Evolutionary conservation across 1,140 invertebrate species (phyloP).

Genomic region (Drosophila melanogaster): DNA sequence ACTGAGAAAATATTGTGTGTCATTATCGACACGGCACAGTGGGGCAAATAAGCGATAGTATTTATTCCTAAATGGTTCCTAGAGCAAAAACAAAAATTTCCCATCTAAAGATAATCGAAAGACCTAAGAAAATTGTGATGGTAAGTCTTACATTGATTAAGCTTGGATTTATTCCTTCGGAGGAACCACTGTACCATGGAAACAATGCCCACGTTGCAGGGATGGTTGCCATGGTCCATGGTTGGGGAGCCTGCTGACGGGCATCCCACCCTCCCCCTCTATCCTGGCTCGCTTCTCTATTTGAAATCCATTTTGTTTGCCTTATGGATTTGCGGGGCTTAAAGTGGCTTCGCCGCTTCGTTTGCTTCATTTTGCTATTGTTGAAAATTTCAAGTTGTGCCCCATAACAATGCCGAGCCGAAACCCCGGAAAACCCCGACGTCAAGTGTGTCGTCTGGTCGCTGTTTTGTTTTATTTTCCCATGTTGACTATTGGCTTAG

Average conservation of each 20-base stretch:
- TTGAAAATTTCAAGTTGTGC: conserved; percentile 69
- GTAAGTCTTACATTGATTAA: too few relatives aligned
- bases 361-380: conserved; percentile 82
- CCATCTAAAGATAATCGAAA: too few relatives aligned
- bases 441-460: conserved; percentile 64
- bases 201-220: conserved; percentile 66
- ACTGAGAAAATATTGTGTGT: conserved; percentile 73
- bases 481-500: conserved; percentile 81
- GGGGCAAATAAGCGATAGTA: not conserved
- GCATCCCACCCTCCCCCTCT: conserved; percentile 28
- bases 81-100: not conserved
- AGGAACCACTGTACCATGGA: conserved; percentile 24
- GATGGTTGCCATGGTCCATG: conserved; percentile 29
- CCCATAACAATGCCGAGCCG: conserved; percentile 1
- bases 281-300: conserved; percentile 65
- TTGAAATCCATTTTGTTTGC: conserved; percentile 84
- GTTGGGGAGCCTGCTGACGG: conserved; percentile 6
- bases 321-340: conserved; percentile 83
- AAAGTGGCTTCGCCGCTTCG: conserved; percentile 82
- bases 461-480: conserved; percentile 78
- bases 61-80: too few relatives aligned
- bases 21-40: conserved; percentile 66
- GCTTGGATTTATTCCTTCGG: too few relatives aligned
- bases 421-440: not conserved
- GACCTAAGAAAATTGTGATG: too few relatives aligned